Conservation (phyloP, 1,140 invertebrate species). For the Hestina assimilis region DNA sequence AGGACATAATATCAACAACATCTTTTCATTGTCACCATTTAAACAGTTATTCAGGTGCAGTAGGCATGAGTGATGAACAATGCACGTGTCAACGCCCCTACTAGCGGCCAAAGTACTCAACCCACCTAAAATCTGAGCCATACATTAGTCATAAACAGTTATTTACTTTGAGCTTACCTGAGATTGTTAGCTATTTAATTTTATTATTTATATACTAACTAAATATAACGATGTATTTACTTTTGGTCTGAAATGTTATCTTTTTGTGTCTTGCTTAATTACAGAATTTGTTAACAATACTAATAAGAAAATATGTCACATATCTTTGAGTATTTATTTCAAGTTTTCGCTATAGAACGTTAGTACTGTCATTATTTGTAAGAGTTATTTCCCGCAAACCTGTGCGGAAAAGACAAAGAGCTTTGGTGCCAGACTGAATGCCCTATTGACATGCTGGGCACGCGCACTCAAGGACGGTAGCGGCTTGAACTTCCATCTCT, state of each 20-base stretch:
- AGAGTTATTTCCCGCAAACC: constrained; percentile 2
- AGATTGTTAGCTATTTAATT: background rate
- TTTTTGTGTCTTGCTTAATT: too few species aligned
- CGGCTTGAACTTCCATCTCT: constrained; percentile 36
- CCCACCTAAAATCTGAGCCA: constrained; percentile 42
- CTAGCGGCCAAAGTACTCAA: constrained; percentile 38
- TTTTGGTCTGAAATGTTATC: too few species aligned
- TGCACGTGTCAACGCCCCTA: constrained; percentile 41
- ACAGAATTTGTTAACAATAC: too few species aligned
- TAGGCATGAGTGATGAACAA: constrained; percentile 34
- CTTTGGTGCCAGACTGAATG: constrained; percentile 38
- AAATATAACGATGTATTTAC: too few species aligned
- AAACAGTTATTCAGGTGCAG: constrained; percentile 25
- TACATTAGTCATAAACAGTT: constrained; percentile 10
- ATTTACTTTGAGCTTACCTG: background rate
- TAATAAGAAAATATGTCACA: too few species aligned
- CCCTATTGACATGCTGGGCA: constrained; percentile 53
- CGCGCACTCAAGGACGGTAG: constrained; percentile 52
- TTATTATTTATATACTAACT: background rate
- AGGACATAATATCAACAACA: too few species aligned
- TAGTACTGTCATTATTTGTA: background rate
- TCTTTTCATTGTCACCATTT: constrained; percentile 24
- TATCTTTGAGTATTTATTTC: too few species aligned
- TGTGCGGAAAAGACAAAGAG: constrained; percentile 32
- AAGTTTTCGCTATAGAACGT: background rate